A percentile compares a stretch with the other conserved stretches of the same genome.
Evolutionary conservation across 1,140 invertebrate genomes (phyloP).

Genomic region (Listronotus oregonensis): DNA sequence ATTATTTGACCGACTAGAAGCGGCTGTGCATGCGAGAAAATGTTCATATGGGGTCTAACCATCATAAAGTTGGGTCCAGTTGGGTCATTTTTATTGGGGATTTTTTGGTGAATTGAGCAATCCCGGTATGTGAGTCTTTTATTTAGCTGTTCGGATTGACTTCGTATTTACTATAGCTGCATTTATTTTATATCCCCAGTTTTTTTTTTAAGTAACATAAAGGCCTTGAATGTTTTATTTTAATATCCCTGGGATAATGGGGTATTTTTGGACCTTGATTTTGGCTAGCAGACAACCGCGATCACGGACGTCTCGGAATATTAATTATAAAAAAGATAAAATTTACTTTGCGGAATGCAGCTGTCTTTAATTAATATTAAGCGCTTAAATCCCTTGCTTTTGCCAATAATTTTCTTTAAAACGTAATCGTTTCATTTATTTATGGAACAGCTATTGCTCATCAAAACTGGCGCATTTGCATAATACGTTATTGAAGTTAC

Average conservation of each 20-base stretch:
- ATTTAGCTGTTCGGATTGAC: no score
- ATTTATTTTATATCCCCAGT: no score
- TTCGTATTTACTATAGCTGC: no score
- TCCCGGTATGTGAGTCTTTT: no score
- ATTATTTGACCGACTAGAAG: no score
- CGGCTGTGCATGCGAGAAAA: no score
- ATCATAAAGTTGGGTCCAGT: no score
- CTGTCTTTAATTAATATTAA: constrained; percentile 31
- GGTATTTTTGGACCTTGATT: constrained; percentile 19
- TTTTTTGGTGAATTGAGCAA: no score
- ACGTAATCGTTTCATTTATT: neutral
- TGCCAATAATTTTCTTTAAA: constrained; percentile 18
- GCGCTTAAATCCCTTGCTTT: neutral
- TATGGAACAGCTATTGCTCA: neutral
- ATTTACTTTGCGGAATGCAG: constrained; percentile 7
- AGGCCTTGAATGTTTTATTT: neutral
- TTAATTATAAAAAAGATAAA: constrained; percentile 11
- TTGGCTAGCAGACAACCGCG: constrained; percentile 13
- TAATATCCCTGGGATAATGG: neutral
- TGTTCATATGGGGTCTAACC: no score
- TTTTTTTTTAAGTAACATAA: neutral
- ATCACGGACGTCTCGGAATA: constrained; percentile 6
- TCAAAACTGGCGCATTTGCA: neutral
- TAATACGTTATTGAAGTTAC: neutral
- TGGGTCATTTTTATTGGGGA: no score